Percentiles rank a stretch among this genome's conserved stretches.
These are phyloP conservation scores for Rhynchonycteris naso DNA, from an alignment of 2,797 vertebrate species.

Conservation along the genomic window DNA sequence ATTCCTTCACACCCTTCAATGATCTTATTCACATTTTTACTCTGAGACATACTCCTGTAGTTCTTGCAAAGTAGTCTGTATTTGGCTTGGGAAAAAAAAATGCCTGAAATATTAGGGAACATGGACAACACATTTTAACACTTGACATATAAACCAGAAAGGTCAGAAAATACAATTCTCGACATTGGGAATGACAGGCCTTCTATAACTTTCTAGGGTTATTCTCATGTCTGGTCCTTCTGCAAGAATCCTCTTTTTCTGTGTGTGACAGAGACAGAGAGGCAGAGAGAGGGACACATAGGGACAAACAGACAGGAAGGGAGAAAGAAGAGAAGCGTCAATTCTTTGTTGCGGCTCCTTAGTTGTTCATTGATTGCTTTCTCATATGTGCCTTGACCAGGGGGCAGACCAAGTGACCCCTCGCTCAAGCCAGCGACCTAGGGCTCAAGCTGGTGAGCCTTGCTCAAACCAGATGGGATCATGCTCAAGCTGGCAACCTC, in stretches of 20 bases:
- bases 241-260: background rate
- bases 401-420: no score
- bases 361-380: no score
- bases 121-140: background rate
- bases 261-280: no score
- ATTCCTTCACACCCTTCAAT: constrained; percentile 7
- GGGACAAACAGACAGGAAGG: no score
- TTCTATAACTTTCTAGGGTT: background rate
- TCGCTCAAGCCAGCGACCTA: no score
- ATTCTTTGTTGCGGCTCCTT: no score
- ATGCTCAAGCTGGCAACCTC: no score
- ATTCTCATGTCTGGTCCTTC: background rate
- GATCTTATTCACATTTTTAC: background rate
- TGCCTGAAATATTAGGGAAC: background rate
- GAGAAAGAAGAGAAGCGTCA: no score
- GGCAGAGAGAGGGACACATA: no score
- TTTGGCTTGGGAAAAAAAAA: background rate
- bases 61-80: background rate
- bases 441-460: no score
- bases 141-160: background rate
- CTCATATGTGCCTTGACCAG: no score
- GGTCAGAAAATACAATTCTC: background rate
- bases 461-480: no score
- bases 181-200: background rate
- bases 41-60: background rate